phyloP scores from a whole-genome alignment of 2,113 vertebrate genomes.

The Nansenia antarctica region DNA sequence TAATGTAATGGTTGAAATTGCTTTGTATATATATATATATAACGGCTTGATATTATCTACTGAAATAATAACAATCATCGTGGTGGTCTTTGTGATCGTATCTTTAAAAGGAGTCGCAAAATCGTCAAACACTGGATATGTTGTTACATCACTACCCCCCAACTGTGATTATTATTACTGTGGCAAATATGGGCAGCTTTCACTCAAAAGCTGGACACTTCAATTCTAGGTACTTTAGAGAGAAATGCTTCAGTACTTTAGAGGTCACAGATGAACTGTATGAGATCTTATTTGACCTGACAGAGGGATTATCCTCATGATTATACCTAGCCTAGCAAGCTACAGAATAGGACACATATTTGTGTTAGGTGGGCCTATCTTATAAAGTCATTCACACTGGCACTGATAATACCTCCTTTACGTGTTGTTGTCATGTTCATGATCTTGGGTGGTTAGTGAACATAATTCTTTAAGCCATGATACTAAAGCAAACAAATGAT shows the following conservation, averaged over 20 bases:
- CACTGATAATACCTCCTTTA: neutral
- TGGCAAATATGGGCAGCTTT: slow-evolving; percentile 61
- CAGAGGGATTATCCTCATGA: neutral
- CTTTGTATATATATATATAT: slow-evolving; percentile 75
- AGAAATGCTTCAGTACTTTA: too few species aligned
- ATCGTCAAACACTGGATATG: slow-evolving; percentile 56
- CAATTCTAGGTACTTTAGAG: neutral
- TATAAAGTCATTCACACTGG: too few species aligned
- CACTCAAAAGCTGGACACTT: slow-evolving; percentile 44
- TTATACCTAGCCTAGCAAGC: too few species aligned
- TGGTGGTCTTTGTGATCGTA: slow-evolving; percentile 73
- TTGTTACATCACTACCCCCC: slow-evolving; percentile 55
- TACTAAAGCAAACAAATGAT: neutral
- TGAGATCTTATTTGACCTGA: neutral
- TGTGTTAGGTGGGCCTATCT: neutral
- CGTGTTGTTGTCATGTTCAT: neutral
- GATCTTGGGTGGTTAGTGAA: neutral
- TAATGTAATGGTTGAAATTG: slow-evolving; percentile 37
- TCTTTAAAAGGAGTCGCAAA: slow-evolving; percentile 56
- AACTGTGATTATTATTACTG: slow-evolving; percentile 62
- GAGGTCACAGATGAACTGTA: neutral
- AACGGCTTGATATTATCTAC: slow-evolving; percentile 67
- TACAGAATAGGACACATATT: too few species aligned
- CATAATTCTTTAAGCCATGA: neutral
- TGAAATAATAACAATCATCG: slow-evolving; percentile 62